phyloP scores from a whole-genome alignment of 2,888 invertebrate species.

The Trichogramma evanescens region DNA sequence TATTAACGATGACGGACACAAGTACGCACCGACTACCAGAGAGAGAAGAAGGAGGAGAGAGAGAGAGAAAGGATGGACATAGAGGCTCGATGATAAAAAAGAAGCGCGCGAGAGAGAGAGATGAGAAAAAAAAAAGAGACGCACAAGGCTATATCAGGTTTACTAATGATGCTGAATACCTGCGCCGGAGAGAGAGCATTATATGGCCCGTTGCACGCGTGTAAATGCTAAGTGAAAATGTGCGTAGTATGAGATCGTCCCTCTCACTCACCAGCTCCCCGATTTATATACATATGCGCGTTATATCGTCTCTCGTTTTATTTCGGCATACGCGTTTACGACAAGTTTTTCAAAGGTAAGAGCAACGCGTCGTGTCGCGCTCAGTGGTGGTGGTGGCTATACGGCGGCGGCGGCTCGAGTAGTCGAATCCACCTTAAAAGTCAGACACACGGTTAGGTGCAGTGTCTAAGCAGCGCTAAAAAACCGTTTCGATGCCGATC shows the following conservation, averaged over 20 bases:
- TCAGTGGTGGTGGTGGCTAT: no score
- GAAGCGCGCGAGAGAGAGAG: background rate
- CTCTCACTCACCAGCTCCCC: background rate
- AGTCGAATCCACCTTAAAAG: no score
- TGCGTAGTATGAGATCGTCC: conserved; percentile 30
- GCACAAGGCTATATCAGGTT: conserved; percentile 30
- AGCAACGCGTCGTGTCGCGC: no score
- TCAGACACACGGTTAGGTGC: no score
- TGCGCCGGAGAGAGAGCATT: conserved; percentile 30
- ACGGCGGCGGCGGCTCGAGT: no score
- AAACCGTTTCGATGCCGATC: no score
- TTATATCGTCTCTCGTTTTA: no score
- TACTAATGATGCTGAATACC: conserved; percentile 38
- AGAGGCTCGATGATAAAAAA: background rate
- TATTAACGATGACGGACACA: no score
- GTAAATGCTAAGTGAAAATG: conserved; percentile 46
- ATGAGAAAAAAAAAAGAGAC: conserved; percentile 19
- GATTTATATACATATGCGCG: background rate
- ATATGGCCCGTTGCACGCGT: conserved; percentile 27
- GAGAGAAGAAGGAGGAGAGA: conserved; percentile 2
- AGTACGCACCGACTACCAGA: background rate
- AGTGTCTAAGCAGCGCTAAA: no score
- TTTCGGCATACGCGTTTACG: no score
- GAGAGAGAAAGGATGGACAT: background rate
- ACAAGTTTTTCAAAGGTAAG: no score